Base-by-base conservation (phyloP, 2,113 vertebrate species). In the Notarius quadriscutis region DNA sequence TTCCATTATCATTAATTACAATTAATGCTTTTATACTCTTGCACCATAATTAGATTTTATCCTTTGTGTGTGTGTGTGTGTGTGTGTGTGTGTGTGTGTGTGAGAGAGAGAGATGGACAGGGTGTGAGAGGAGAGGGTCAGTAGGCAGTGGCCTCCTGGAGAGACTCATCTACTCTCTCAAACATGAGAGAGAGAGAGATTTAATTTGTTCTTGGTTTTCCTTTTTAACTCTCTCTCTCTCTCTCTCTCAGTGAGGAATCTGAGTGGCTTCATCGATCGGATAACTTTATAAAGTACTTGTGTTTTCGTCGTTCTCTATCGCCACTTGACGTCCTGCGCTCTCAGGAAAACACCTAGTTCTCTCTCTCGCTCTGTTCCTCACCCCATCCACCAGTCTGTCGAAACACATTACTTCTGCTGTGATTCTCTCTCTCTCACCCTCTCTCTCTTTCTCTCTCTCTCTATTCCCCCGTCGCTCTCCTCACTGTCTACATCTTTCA, bases 371-470 rank as follows among this genome's bases (percentile, higher is more conserved):
- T 67, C 55, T 25, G 27, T 30, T 48, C 27, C 51, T 84, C 67
- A 55, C 18, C 69, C 79, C 58, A 17, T 86, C 75, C 27, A 51
- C 62, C n/a, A 75, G 22, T 83, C 69, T 87, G 80, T 77, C 79
- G 74, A 50, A 30, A 55, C 41, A 65, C 58, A 65, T 87, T 65
- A 83, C 12, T 82, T 83, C 80, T 63, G 55, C 79, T 74, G 9
- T 30, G 51, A 30, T 69, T 18, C 60, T 57, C 22, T 25, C 41
- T 20, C n/a, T 22, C 25, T 25, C 27, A 20, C 22, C 18, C 15
- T n/a, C 80, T 53, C 22, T 77, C 12, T 48, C 17, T 62, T 20
- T 62, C 15, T 20, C 20, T 57, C 55, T 55, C 55, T 41, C 41
- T 4, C 3, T 41, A 30, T 30, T 30, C 30, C 41, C 41, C 41